Evolutionary conservation across 2,888 invertebrate species (phyloP).

Genomic region (Ectobius pallidus): DNA sequence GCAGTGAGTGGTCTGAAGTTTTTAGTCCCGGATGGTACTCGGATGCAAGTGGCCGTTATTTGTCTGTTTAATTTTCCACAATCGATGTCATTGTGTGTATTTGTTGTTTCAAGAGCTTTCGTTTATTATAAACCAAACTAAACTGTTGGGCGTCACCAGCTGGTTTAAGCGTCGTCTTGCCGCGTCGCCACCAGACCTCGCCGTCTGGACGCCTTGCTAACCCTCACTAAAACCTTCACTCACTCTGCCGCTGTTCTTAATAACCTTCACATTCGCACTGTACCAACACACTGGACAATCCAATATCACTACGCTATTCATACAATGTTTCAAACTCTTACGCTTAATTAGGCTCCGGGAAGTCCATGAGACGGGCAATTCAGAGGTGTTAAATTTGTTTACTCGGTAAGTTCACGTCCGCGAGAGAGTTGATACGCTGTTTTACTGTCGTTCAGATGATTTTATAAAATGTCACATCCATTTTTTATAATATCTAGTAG

Average conservation of each 20-base stretch:
- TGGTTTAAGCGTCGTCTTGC: constrained; percentile 20
- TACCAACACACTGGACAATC: too few relatives aligned
- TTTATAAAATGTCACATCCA: too few relatives aligned
- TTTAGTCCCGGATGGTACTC: not conserved
- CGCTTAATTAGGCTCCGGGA: too few relatives aligned
- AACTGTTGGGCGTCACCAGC: constrained; percentile 26
- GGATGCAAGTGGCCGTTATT: not conserved
- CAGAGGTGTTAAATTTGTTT: too few relatives aligned
- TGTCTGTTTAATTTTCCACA: constrained; percentile 8
- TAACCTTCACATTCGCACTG: constrained; percentile 7
- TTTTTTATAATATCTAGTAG: too few relatives aligned
- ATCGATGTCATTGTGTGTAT: constrained; percentile 11
- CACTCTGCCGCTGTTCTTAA: constrained; percentile 28
- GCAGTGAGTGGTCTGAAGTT: not conserved
- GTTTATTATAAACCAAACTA: constrained; percentile 29
- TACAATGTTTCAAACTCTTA: too few relatives aligned
- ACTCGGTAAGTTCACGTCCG: too few relatives aligned
- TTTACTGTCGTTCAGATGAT: too few relatives aligned
- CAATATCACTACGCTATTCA: too few relatives aligned
- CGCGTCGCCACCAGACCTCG: constrained; percentile 23
- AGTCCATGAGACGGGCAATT: too few relatives aligned
- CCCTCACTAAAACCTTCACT: constrained; percentile 26
- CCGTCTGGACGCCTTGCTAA: constrained; percentile 26
- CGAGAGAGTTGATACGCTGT: too few relatives aligned
- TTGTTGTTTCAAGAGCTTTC: constrained; percentile 8